Percentiles rank a stretch among this genome's conserved stretches.
These are phyloP conservation scores for Parapristionchus giblindavisi DNA, from an alignment of 2,888 invertebrate species.

Conservation along the genomic window DNA sequence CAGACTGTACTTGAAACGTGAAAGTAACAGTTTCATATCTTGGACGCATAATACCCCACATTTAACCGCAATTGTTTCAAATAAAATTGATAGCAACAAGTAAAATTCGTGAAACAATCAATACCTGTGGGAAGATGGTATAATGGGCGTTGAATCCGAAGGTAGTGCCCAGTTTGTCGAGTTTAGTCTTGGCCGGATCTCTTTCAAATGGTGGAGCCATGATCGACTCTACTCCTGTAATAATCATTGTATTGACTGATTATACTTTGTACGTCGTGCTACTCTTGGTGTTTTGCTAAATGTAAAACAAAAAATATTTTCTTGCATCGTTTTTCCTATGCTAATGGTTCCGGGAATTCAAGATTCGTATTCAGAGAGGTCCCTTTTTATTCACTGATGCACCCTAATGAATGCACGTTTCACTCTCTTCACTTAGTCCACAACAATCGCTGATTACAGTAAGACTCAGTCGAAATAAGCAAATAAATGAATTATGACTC, in stretches of 20 bases:
- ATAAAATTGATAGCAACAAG: no score
- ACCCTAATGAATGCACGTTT: no score
- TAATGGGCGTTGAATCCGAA: constrained; percentile 57
- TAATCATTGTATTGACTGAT: background rate
- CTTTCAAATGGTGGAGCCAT: constrained; percentile 15
- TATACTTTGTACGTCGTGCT: background rate
- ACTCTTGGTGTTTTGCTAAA: background rate
- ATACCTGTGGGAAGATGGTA: constrained; percentile 55
- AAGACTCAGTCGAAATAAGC: no score
- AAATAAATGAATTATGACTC: background rate
- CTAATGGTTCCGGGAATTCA: background rate
- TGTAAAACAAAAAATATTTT: background rate
- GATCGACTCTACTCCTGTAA: constrained; percentile 29
- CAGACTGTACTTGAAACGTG: no score
- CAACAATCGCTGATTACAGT: no score
- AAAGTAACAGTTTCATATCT: no score
- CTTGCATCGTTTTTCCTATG: background rate
- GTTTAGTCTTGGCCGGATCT: constrained; percentile 44
- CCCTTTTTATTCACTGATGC: no score
- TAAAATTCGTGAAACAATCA: no score
- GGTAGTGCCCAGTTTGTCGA: constrained; percentile 44
- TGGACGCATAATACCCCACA: no score
- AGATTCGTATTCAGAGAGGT: background rate
- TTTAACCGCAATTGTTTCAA: no score
- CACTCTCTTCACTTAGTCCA: no score